phyloP scores from a whole-genome alignment of 92 coral and sea anemone species.

The Micromussa lordhowensis region DNA sequence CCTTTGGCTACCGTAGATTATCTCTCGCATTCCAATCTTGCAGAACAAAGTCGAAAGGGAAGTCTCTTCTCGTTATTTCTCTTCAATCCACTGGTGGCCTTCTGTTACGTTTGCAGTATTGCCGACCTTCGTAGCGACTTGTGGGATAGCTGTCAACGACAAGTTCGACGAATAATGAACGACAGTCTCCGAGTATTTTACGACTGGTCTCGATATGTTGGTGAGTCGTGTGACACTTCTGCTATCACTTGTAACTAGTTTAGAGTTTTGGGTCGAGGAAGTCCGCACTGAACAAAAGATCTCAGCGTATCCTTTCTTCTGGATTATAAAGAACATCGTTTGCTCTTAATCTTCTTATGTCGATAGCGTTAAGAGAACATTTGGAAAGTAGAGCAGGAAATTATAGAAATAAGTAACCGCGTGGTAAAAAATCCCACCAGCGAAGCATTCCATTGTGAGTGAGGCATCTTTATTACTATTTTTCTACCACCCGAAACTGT shows the following conservation, averaged over 20 bases:
- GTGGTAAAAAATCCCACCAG: background rate
- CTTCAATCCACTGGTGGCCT: constrained; percentile 91
- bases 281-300: background rate
- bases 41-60: constrained; percentile 93
- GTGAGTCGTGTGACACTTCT: constrained; percentile 46
- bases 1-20: background rate
- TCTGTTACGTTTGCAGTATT: constrained; percentile 84
- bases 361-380: too few relatives aligned
- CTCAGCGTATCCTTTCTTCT: background rate
- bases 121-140: constrained; percentile 90
- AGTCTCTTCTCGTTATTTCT: constrained; percentile 89
- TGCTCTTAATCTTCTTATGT: background rate
- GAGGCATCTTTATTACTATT: background rate
- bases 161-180: constrained; percentile 81
- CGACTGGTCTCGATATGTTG: constrained; percentile 90
- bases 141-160: constrained; percentile 96
- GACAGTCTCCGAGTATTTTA: constrained; percentile 77
- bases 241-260: background rate
- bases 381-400: too few relatives aligned
- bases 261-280: background rate
- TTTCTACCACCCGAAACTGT: background rate
- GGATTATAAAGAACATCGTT: background rate
- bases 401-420: background rate
- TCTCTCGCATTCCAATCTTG: background rate
- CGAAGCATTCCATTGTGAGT: background rate